Evolutionary conservation across 2,113 vertebrate genomes (phyloP).

Genomic region (Saccopteryx bilineata): DNA sequence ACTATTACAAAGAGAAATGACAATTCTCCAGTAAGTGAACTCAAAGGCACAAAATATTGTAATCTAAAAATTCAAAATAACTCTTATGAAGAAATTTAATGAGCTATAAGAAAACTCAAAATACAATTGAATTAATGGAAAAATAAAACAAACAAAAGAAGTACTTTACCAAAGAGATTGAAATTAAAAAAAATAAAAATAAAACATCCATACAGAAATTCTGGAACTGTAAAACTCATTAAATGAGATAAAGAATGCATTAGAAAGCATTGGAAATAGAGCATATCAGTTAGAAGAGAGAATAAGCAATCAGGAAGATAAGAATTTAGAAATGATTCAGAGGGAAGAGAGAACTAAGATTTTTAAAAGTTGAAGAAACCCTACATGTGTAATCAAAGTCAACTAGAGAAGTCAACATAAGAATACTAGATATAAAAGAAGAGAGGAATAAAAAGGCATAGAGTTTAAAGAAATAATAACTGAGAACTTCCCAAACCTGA

Average conservation of each 20-base stretch:
- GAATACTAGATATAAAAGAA: background rate
- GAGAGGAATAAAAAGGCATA: background rate
- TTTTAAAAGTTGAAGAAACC: background rate
- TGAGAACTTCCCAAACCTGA: background rate
- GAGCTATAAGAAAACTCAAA: background rate
- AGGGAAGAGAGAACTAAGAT: background rate
- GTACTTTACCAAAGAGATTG: background rate
- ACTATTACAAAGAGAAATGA: background rate
- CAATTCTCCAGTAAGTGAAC: background rate
- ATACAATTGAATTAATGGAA: background rate
- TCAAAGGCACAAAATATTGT: background rate
- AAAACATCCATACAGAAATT: background rate
- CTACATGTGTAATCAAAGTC: background rate
- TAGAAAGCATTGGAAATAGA: background rate
- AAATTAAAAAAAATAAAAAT: background rate
- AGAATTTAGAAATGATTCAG: background rate
- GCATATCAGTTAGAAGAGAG: background rate
- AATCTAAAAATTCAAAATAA: constrained; percentile 9
- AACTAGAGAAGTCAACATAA: background rate
- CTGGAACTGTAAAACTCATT: background rate
- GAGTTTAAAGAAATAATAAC: background rate
- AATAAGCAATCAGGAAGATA: background rate
- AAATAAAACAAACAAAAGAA: background rate
- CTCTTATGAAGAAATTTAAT: background rate
- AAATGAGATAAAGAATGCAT: background rate